Base-by-base conservation (phyloP, 2,113 vertebrate species). In the Odobenus rosmarus region DNA sequence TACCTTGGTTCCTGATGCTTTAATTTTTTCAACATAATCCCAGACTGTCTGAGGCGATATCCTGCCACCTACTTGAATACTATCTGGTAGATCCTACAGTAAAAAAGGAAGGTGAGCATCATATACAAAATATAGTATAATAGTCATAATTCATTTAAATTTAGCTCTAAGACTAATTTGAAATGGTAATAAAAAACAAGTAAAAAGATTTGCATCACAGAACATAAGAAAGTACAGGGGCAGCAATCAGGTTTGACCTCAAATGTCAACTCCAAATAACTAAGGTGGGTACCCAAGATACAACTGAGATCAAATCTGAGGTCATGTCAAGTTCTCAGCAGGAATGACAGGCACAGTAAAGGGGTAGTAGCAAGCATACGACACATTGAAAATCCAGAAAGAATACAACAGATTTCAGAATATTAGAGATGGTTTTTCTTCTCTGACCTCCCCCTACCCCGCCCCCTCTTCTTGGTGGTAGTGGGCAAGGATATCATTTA, bases 1-100 rank as follows among this genome's bases (percentile, higher is more conserved):
- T 98, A 99, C 99, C 99, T 99, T 99, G 97, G 99, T 99, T 98
- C 99, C 99, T 59, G 99, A 99, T 94, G 99, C 99, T 97, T 99
- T 99, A 95, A 99, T 99, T 99, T 99, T 99, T 98, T 99, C 99
- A 92, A 99, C 99, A 95, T 99, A 99, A 98, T 99, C 99, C 99
- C 99, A 99, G 91, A 99, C 99, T 21, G 98, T 99, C 97, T 99
- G 99, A 93, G 99, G 99, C 69, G 99, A 99, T 98, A 99, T 99
- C 97, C 99, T 99, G 80, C 99, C 99, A 79, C 99, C 99, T 90
- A 99, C 99, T 98, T 99, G 99, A 98, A 99, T 99, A 93, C 99
- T 99, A 92, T 99, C 99, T 91, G 99, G 99, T 96, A 99, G 99
- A 98, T 99, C 99, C 99, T 99, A 92, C 12, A 9, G 94, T 46